Evolutionary conservation across 2,113 vertebrate species (phyloP).

Genomic region (Corythornis vintsioides): DNA sequence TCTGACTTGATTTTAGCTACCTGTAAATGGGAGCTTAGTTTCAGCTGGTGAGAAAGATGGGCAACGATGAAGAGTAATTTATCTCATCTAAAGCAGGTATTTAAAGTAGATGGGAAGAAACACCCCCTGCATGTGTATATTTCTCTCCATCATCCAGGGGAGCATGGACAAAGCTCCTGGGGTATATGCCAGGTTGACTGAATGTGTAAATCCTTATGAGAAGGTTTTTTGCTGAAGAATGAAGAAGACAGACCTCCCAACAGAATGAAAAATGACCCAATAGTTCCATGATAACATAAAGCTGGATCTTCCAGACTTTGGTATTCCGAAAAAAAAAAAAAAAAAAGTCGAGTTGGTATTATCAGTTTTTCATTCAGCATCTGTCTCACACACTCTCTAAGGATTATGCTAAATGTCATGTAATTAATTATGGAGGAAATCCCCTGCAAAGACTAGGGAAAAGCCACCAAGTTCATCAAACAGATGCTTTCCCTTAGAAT

Average conservation of each 20-base stretch:
- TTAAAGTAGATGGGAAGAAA: neutral
- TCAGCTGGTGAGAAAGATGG: neutral
- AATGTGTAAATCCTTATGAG: neutral
- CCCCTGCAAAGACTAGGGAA: neutral
- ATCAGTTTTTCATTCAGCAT: conserved; percentile 56
- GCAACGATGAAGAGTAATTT: neutral
- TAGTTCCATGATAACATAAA: neutral
- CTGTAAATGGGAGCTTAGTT: neutral
- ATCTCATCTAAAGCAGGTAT: neutral
- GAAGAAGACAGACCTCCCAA: neutral
- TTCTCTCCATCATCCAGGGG: neutral
- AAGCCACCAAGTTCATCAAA: conserved; percentile 18
- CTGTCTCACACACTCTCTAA: conserved; percentile 45
- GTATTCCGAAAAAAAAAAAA: neutral
- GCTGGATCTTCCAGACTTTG: neutral
- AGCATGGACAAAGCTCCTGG: neutral
- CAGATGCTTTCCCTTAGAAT: conserved; percentile 12
- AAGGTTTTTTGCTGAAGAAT: neutral
- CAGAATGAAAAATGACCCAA: conserved; percentile 34
- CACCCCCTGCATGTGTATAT: neutral
- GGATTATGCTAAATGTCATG: conserved; percentile 47
- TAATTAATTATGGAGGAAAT: conserved; percentile 40
- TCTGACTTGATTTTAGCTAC: neutral
- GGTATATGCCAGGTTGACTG: neutral
- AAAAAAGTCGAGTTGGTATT: neutral